Percentiles rank a stretch among this genome's conserved stretches.
Evolutionary conservation across 2,113 vertebrate genomes (phyloP).

Genomic region (Apodemus speciosus): DNA sequence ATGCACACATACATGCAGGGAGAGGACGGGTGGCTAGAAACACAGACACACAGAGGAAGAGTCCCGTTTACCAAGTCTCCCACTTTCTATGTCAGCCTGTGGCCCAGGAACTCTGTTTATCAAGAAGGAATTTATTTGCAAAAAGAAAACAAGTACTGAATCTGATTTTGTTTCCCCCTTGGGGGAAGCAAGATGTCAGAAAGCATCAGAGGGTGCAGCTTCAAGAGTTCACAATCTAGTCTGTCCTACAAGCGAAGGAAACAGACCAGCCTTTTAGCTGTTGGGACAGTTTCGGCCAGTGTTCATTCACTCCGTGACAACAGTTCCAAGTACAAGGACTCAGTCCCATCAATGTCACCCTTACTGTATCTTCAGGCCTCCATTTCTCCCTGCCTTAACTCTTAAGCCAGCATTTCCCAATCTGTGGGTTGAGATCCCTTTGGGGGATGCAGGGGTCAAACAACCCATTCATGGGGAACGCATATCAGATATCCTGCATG

Average conservation of each 20-base stretch:
- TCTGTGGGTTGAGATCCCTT: too few species aligned
- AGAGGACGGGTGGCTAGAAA: not conserved
- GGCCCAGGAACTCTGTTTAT: constrained; percentile 7
- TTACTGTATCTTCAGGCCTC: rapidly evolving
- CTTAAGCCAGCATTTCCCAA: not conserved
- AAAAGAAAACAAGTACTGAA: constrained; percentile 57
- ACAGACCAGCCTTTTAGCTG: not conserved
- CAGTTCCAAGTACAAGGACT: not conserved
- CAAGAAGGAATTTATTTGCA: constrained; percentile 54
- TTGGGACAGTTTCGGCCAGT: not conserved
- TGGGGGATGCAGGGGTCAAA: not conserved
- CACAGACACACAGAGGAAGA: not conserved
- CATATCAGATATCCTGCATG: not conserved
- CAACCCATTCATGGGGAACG: not conserved
- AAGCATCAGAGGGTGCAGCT: not conserved
- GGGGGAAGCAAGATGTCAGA: constrained; percentile 41
- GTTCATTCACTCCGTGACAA: not conserved
- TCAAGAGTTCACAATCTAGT: constrained; percentile 27
- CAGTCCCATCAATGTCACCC: not conserved
- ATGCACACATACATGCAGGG: not conserved
- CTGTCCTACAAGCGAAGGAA: constrained; percentile 29
- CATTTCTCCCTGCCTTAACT: not conserved
- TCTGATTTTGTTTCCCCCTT: constrained; percentile 54
- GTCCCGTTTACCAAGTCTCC: not conserved
- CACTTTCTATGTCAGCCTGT: not conserved